Evolutionary conservation across 1,140 invertebrate species (phyloP), one percentile per base, ranked within the genome.

Genomic region (Eriocheir sinensis): DNA sequence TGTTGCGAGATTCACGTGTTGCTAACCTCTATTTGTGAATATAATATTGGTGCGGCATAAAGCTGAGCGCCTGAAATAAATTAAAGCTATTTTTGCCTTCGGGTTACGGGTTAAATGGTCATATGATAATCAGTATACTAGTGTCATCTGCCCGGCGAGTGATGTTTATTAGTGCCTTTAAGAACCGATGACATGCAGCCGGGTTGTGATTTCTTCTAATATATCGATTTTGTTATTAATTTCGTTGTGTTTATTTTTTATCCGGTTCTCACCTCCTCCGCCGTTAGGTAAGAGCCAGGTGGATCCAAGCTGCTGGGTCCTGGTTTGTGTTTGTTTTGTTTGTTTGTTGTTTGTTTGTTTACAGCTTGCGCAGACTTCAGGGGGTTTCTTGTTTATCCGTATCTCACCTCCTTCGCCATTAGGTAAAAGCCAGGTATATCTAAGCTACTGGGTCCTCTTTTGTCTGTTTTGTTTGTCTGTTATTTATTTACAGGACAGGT

Each of bases 1-100:
- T 72, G 60, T 72, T 72, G 60, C 60, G 60, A 27, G 60, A 72
- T 72, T 72, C 60, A 72, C 60, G 60, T 72, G 60, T 72, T 72
- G 60, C 34, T 41, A 88, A 88, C 85, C 34, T 41, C 34, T 41
- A 41, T 90, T 90, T 90, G 32, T 72, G 72, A 72, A 90, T 90
- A 90, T 90, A 17, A 48, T 90, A 90, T 90, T 90, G 48, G 89
- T 72, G 34, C 88, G 41, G 48, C 89, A 90, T 90, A 90, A 90
- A 90, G 89, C 89, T 90, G 89, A 90, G 36, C 89, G 89, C 30
- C 9, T n/a, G 89, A 72, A 72, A 90, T 90, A 90, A 72, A 72
- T 90, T 60, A 72, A 90, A 72, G 48, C 2, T 90, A 90, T 90
- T 90, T 90, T 90, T 90, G 72, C 41, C 89, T 60, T 21, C 9